Evolutionary conservation across 2,888 invertebrate species (phyloP), one percentile per base, ranked within the genome.

Genomic region (Drosophila borealis): DNA sequence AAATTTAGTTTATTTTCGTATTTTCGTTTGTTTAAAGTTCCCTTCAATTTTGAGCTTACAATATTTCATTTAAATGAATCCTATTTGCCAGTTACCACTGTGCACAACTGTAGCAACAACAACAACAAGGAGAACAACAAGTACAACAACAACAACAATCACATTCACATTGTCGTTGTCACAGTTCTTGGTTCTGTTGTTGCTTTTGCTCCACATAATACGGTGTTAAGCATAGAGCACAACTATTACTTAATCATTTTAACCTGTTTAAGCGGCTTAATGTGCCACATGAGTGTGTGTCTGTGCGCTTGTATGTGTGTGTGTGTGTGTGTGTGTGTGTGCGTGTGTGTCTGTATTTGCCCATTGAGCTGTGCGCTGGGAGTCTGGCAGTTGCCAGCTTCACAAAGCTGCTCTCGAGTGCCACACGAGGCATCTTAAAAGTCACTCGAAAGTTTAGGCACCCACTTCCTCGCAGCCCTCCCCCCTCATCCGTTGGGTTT

Each of bases 161-260:
- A 21, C 46, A 54, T 14, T 49, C 42, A 9, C 57, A 65, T 53
- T 70, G 74, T 37, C 48, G 55, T 49, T 55, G 70, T 49, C 59
- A 64, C 55, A 55, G 70, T 49, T 74, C 54, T 45, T 61, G 53
- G 39, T 39, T 46, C 46, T 67, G 59, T 29, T 56, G 61, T 53
- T 68, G 61, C 42, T 69, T 80, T 48, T 71, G 78, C 46, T 66
- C 80, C 74, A 81, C 69, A 77, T 74, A 84, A 79, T 70, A 68
- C 67, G 74, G 79, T 76, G 85, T 71, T 79, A 79, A 79, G 84
- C 85, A 75, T 51, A 49, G 78, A 64, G 75, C 80, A 74, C 70
- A 83, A 81, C 86, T 86, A 85, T 82, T 86, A 86, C 82, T 86
- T 83, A 86, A 83, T 83, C 82, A 83, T 83, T 81, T 75, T 79